phyloP scores from a whole-genome alignment of 2,797 vertebrate genomes.

The Eulemur mongoz region DNA sequence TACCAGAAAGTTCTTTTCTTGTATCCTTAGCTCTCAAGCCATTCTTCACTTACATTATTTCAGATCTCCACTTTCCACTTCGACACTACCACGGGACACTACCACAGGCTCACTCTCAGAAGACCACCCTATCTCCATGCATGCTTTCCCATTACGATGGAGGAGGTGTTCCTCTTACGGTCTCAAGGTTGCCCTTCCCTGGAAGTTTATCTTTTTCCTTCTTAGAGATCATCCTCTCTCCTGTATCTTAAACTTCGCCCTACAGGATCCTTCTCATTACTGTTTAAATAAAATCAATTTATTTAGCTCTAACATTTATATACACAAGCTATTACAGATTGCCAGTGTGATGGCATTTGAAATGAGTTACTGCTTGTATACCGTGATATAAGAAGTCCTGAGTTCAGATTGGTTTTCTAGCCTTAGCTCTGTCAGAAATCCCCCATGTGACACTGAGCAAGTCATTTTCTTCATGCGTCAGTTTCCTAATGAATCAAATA shows the following conservation, averaged over 20 bases:
- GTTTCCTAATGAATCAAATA: neutral
- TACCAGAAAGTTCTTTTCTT: neutral
- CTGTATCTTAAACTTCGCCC: neutral
- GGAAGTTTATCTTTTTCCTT: neutral
- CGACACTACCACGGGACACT: neutral
- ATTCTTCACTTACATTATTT: neutral
- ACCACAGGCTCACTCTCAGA: neutral
- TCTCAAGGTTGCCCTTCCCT: neutral
- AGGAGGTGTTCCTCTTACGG: neutral
- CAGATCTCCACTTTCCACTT: neutral
- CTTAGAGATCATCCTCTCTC: slow-evolving; percentile 19
- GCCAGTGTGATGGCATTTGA: neutral
- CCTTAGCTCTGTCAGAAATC: neutral
- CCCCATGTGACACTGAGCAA: neutral
- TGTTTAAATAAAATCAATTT: neutral
- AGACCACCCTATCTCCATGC: neutral
- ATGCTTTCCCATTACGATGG: neutral
- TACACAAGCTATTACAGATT: neutral
- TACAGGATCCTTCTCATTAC: neutral
- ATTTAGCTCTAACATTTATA: neutral
- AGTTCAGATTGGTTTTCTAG: neutral
- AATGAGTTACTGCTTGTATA: neutral
- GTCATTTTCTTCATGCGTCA: neutral
- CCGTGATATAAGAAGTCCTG: neutral
- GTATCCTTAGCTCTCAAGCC: neutral